phyloP scores from a whole-genome alignment of 2,113 vertebrate genomes.

The Tachysurus fulvidraco region DNA sequence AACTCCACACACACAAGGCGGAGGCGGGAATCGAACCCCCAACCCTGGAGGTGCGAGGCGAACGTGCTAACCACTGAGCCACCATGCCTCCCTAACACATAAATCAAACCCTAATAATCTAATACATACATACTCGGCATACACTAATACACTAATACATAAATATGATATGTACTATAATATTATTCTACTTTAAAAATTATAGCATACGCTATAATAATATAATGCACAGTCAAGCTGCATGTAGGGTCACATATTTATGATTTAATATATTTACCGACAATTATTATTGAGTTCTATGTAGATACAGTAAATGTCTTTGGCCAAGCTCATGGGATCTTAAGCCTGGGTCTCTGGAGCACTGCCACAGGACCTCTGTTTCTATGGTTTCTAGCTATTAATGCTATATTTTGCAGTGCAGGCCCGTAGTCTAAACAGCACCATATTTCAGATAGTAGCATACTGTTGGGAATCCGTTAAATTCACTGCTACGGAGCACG shows the following conservation, averaged over 20 bases:
- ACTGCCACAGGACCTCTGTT: background rate
- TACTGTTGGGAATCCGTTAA: background rate
- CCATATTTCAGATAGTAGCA: background rate
- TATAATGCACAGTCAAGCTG: background rate
- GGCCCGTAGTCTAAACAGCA: background rate
- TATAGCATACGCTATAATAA: background rate
- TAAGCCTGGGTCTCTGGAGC: background rate
- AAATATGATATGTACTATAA: background rate
- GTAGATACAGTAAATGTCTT: background rate
- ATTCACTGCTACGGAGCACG: background rate
- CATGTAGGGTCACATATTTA: background rate
- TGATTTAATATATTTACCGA: background rate
- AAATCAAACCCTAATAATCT: background rate
- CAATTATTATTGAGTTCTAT: background rate
- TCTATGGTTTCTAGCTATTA: background rate
- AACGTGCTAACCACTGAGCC: no score
- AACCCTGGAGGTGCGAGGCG: no score
- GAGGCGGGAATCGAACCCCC: no score
- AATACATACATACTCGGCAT: background rate
- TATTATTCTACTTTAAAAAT: no score
- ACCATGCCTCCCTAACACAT: no score
- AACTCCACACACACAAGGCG: no score
- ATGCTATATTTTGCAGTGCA: background rate
- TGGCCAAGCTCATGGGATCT: background rate
- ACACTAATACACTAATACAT: background rate